Percentiles rank a stretch among this genome's conserved stretches.
phyloP scores from a whole-genome alignment of 2,797 vertebrate species.

The Anas georgica region DNA sequence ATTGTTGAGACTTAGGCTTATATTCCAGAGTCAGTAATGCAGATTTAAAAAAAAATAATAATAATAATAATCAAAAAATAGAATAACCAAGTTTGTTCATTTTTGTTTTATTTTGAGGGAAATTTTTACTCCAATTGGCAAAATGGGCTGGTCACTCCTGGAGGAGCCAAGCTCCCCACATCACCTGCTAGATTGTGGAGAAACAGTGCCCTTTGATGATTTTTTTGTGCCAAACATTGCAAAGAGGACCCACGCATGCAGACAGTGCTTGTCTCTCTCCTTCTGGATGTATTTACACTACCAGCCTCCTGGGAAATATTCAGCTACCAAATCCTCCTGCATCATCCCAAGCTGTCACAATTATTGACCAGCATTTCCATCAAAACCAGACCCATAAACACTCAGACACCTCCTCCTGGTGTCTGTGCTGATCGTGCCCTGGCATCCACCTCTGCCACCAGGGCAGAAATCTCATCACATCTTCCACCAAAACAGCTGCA shows the following conservation, averaged over 20 bases:
- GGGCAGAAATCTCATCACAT: accelerated
- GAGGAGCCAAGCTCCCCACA: background rate
- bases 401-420: background rate
- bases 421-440: background rate
- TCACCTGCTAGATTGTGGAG: accelerated
- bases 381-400: background rate
- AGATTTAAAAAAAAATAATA: background rate
- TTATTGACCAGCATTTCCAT: background rate
- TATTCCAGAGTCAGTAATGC: background rate
- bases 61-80: too few relatives aligned
- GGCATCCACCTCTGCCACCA: background rate
- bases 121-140: background rate
- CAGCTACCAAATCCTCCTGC: background rate
- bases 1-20: background rate
- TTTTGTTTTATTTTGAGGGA: accelerated
- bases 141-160: accelerated
- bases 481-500: background rate
- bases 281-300: background rate
- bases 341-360: background rate
- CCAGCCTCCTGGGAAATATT: background rate
- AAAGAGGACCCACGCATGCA: background rate
- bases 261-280: background rate
- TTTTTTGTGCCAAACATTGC: background rate
- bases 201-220: background rate
- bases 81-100: background rate